Conservation (phyloP, 2,797 vertebrate genomes). For the Phataginus tricuspis region DNA sequence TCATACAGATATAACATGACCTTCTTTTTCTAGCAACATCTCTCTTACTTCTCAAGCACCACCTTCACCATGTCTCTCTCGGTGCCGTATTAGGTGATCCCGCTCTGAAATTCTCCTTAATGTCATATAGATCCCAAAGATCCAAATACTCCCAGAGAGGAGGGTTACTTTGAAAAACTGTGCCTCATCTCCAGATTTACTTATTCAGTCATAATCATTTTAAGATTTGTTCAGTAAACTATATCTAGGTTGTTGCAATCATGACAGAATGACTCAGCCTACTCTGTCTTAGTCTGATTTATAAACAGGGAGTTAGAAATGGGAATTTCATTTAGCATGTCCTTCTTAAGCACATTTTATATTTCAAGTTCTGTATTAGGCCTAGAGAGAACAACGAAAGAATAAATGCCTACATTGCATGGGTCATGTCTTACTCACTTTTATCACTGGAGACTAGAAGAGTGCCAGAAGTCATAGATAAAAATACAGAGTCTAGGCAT, state of each 20-base stretch:
- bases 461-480: background rate
- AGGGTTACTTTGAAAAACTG: background rate
- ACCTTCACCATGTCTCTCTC: background rate
- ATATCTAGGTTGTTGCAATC: accelerated
- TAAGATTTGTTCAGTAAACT: background rate
- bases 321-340: background rate
- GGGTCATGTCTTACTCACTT: background rate
- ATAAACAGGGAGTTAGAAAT: background rate
- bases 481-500: background rate
- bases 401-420: background rate
- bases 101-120: background rate
- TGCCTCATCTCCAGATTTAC: background rate
- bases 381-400: background rate
- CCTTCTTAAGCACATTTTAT: background rate
- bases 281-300: background rate
- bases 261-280: background rate
- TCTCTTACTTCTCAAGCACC: background rate
- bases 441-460: background rate
- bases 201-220: background rate
- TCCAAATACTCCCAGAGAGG: background rate
- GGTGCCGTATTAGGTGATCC: background rate
- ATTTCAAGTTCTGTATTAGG: background rate
- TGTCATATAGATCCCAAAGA: background rate
- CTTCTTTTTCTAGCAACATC: background rate
- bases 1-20: background rate